These are phyloP conservation scores for Opisthocomus hoazin DNA, from an alignment of 2,113 vertebrate genomes.

Conservation along the genomic window DNA sequence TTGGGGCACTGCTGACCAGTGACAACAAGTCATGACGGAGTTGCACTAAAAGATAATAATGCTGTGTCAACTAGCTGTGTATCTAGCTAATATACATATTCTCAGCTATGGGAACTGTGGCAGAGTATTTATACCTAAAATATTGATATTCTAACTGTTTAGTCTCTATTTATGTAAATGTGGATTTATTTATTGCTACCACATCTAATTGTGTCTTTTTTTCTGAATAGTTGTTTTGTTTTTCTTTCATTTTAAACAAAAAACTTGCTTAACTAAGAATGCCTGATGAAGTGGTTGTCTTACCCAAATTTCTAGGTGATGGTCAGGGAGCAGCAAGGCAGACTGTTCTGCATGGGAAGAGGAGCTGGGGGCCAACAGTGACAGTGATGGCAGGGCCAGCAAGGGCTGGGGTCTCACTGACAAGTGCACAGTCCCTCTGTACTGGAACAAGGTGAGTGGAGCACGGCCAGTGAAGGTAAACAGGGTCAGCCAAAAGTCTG, in stretches of 20 bases:
- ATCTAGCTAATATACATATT: background rate
- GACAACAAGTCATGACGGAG: background rate
- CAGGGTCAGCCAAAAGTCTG: background rate
- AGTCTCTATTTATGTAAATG: background rate
- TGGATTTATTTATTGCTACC: background rate
- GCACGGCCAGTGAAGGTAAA: background rate
- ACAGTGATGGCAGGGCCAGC: too few species aligned
- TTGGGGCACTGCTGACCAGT: background rate
- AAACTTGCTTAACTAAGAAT: background rate
- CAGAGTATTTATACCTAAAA: background rate
- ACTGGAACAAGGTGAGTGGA: background rate
- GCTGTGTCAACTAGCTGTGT: background rate
- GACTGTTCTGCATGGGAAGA: background rate
- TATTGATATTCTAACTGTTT: background rate
- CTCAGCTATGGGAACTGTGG: background rate
- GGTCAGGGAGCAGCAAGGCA: background rate
- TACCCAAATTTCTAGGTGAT: background rate
- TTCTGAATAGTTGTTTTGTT: background rate
- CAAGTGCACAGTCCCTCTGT: background rate
- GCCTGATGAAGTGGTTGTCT: background rate
- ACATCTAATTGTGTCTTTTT: background rate
- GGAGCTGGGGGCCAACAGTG: background rate
- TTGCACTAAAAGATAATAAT: background rate
- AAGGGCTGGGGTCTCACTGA: background rate
- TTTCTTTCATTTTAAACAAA: background rate